Evolutionary conservation across 2,888 invertebrate species (phyloP), one percentile per base, ranked within the genome.

Genomic region (Drosophila neoperkinsi): DNA sequence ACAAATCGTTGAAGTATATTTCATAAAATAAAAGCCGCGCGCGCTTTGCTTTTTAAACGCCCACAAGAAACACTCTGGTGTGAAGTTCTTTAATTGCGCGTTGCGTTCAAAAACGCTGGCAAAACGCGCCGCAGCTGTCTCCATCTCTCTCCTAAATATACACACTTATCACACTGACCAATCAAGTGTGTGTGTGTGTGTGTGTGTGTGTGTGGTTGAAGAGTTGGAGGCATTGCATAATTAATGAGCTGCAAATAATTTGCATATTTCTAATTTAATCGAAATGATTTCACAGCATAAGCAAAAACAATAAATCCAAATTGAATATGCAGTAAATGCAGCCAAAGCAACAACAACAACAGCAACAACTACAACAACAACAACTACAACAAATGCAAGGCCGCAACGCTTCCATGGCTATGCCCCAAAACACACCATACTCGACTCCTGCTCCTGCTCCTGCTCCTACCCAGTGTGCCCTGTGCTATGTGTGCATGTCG

Each of bases 41-140:
- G 85, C 89, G 84, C 80, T 90, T 88, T 73, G 78, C 66, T 85
- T 85, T 74, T 31, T 30, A 16, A 77, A 81, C 90, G 87, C 90
- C 88, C 79, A 71, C 73, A 57, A 77, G 63, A 41, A 71, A 33
- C 1, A 61, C 59, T 77, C 69, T 68, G 91, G 93, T 91, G 93
- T 92, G 92, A 92, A 92, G 88, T 91, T 88, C 84, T 91, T 91
- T 91, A 90, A 92, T 92, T 91, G 86, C 89, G 79, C 77, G 79
- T 34, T 55, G 56, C 60, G 43, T 57, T 41, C 16, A 11, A 33
- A 72, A 74, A 55, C 72, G 72, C 52, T 6, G 28, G 53, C 13
- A 49, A 71, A 71, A 62, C 60, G 71, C 55, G 64, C 9, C 36
- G 31, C 11, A 57, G 16, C 50, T 43, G 16, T 56, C 49, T 46